phyloP scores from a whole-genome alignment of 2,888 invertebrate species.

The Galerucella pusilla region DNA sequence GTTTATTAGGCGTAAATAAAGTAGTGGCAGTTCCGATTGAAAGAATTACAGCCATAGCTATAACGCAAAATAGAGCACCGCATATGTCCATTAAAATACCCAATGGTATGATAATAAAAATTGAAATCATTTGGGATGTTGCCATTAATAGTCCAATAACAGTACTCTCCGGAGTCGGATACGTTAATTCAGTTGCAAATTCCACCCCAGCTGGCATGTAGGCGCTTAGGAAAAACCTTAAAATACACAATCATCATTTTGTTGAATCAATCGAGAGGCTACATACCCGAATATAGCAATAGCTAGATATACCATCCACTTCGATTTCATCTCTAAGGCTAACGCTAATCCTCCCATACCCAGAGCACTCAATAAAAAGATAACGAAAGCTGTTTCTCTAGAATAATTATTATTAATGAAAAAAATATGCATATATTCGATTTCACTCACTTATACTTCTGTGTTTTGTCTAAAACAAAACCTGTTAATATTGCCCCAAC shows the following conservation, averaged over 20 bases:
- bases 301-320: slow-evolving; percentile 50
- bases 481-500: slow-evolving; percentile 90
- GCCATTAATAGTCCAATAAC: slow-evolving; percentile 53
- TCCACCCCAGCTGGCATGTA: slow-evolving; percentile 56
- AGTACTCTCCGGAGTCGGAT: slow-evolving; percentile 54
- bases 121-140: slow-evolving; percentile 51
- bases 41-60: slow-evolving; percentile 43
- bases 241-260: slow-evolving; percentile 5
- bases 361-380: slow-evolving; percentile 47
- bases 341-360: slow-evolving; percentile 48
- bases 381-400: slow-evolving; percentile 51
- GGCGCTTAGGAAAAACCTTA: slow-evolving; percentile 54
- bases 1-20: slow-evolving; percentile 49
- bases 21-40: slow-evolving; percentile 50
- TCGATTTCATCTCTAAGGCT: slow-evolving; percentile 49
- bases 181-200: slow-evolving; percentile 55
- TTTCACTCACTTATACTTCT: slow-evolving; percentile 81
- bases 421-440: no score
- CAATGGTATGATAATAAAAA: slow-evolving; percentile 47
- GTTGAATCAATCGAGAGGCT: not conserved
- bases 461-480: slow-evolving; percentile 91
- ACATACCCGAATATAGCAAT: slow-evolving; percentile 53
- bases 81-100: slow-evolving; percentile 42
- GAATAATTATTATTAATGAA: slow-evolving; percentile 24
- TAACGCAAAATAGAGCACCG: slow-evolving; percentile 53